Evolutionary conservation across 2,888 invertebrate species (phyloP).

Genomic region (Adelognathus sp.): DNA sequence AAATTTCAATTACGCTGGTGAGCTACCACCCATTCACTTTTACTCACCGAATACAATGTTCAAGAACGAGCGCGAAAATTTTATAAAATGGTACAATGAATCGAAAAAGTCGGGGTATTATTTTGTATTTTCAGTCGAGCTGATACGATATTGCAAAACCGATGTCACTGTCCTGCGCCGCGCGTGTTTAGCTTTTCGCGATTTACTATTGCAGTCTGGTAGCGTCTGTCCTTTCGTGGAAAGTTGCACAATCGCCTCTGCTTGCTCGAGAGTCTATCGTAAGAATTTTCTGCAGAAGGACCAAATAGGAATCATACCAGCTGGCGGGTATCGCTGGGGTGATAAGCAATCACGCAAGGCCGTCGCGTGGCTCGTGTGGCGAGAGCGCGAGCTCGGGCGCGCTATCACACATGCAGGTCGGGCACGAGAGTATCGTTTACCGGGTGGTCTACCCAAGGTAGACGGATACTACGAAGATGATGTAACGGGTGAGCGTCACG

Average conservation of each 20-base stretch:
- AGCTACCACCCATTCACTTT: conserved; percentile 54
- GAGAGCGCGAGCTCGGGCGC: not conserved
- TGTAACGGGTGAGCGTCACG: not conserved
- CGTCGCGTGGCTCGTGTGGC: conserved; percentile 4
- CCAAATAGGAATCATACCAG: conserved; percentile 17
- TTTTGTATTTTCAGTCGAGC: no score
- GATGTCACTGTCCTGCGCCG: conserved; percentile 66
- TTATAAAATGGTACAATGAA: conserved; percentile 62
- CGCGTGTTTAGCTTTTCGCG: conserved; percentile 65
- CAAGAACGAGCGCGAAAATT: conserved; percentile 34
- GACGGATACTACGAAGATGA: conserved; percentile 17
- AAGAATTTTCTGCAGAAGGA: conserved; percentile 2
- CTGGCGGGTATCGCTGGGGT: conserved; percentile 19
- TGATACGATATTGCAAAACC: conserved; percentile 60
- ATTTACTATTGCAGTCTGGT: conserved; percentile 54
- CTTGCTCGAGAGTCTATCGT: conserved; percentile 18
- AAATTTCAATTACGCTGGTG: conserved; percentile 63
- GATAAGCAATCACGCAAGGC: no score
- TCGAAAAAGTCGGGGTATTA: conserved; percentile 38
- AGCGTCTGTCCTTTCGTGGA: conserved; percentile 67
- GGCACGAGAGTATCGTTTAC: not conserved
- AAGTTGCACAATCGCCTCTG: conserved; percentile 43
- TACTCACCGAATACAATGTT: conserved; percentile 62
- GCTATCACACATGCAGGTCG: conserved; percentile 17
- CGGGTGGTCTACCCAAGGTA: not conserved